Base-by-base conservation (phyloP, 2,113 vertebrate species). In the Callipepla californica region DNA sequence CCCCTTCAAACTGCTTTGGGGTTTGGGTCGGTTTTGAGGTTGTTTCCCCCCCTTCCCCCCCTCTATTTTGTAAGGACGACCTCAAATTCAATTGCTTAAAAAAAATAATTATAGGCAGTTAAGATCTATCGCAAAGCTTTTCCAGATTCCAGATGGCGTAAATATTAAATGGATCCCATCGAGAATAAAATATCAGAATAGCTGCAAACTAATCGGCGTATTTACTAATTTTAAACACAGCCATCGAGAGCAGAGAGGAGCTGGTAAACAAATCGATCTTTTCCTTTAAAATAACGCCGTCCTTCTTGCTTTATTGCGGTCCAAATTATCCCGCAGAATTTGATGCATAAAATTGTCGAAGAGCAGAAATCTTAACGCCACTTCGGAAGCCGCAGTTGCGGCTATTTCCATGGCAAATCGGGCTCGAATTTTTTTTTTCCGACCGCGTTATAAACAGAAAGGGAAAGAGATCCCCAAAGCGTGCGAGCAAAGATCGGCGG, bases 391-490 rank as follows among this genome's bases (percentile, higher is more conserved):
- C 21, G 3, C 68, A 5, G 44, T 88, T 88, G 30, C 7, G 68
- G 4, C 4, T 6, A 3, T 75, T 65, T 47, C n/a, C 32, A 40
- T 4, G 28, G 44, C 68, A 68, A 83, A 89, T 0, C 8, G 34
- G 7, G 38, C 68, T 50, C 13, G 23, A 7, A 21, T 48, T 8
- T 36, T 36, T 36, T 36, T 36, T 70, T 70, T 51, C 50, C 20
- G 0, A 19, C 0, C 13, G 0, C 2, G 36, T 40, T 25, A 34
- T 1, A 61, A 47, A 5, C 59, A 1, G 69, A 14, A 22, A 48
- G 20, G 34, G 40, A 77, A 20, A 4, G n/a, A 13, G 5, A 34
- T 23, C 42, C 58, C 2, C 11, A 45, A 87, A 74, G 11, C 45
- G 14, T 17, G 44, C 3, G 44, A 44, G 16, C 6, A 3, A 61